Percentiles rank a stretch among this genome's conserved stretches.
Conservation (phyloP, 2,888 invertebrate genomes). For the Salpingus planirostris region DNA sequence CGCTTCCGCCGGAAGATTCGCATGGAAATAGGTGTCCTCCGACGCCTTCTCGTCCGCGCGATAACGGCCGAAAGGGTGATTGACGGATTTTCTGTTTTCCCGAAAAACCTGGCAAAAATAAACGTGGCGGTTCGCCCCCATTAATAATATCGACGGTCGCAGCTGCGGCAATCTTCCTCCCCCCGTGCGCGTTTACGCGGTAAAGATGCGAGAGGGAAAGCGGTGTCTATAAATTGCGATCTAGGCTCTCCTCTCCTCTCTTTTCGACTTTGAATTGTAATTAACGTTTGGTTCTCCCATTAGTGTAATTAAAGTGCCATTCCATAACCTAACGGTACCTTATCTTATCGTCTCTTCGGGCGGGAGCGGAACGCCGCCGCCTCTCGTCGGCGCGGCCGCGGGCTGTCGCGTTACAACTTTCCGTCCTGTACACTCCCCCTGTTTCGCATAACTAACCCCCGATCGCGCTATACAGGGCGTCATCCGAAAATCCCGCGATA, state of each 20-base stretch:
- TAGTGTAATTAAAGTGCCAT: conserved; percentile 69
- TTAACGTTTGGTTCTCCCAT: conserved; percentile 68
- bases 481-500: too few species aligned
- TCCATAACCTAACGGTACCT: conserved; percentile 49
- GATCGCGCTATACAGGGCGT: too few species aligned
- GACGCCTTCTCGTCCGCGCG: too few species aligned
- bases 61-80: too few species aligned
- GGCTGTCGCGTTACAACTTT: conserved; percentile 11
- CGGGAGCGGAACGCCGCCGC: conserved; percentile 24
- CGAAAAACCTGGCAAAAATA: too few species aligned
- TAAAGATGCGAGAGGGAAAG: too few species aligned
- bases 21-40: conserved; percentile 36
- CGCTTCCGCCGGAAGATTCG: conserved; percentile 35
- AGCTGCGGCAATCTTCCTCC: conserved; percentile 33
- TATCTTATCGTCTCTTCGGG: conserved; percentile 40
- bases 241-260: conserved; percentile 44
- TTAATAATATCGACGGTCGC: conserved; percentile 40
- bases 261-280: conserved; percentile 60
- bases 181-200: too few species aligned
- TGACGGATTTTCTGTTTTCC: too few species aligned
- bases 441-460: too few species aligned
- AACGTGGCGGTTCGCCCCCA: too few species aligned
- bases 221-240: conserved; percentile 38
- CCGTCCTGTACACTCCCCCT: conserved; percentile 6
- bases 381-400: conserved; percentile 13